phyloP scores from a whole-genome alignment of 2,888 invertebrate genomes.

The Pegoplata infirma region DNA sequence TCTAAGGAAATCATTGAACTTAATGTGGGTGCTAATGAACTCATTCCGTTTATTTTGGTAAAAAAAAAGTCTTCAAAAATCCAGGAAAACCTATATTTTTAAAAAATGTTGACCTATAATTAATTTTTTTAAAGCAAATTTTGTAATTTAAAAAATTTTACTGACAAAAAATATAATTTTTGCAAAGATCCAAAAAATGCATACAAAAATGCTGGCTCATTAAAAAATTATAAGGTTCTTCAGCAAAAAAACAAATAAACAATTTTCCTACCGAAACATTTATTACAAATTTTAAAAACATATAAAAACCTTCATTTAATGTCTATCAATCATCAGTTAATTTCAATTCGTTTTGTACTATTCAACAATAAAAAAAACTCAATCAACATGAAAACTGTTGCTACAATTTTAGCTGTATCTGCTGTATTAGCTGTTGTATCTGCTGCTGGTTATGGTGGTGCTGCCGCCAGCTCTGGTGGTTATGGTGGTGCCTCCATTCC shows the following conservation, averaged over 20 bases:
- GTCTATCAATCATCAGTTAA: constrained; percentile 7
- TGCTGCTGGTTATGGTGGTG: constrained; percentile 9
- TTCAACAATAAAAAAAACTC: background rate
- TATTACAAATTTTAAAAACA: background rate
- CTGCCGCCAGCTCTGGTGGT: background rate
- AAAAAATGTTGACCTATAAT: too few relatives aligned
- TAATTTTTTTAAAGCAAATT: too few relatives aligned
- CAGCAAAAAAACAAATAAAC: background rate
- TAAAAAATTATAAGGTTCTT: background rate
- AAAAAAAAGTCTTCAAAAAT: too few relatives aligned
- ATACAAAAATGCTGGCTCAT: background rate
- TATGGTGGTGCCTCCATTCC: constrained; percentile 8
- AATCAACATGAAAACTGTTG: constrained; percentile 37
- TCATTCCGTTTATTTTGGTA: too few relatives aligned
- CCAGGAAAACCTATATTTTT: too few relatives aligned
- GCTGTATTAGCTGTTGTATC: background rate
- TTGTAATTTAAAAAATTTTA: too few relatives aligned
- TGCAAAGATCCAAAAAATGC: background rate
- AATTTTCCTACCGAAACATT: background rate
- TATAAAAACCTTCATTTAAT: background rate
- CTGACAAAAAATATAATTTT: too few relatives aligned
- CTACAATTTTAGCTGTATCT: background rate
- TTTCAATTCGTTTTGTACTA: background rate
- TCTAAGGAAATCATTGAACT: too few relatives aligned
- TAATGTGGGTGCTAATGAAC: too few relatives aligned